Evolutionary conservation across 2,888 invertebrate genomes (phyloP).

Genomic region (Leucophenga montana): DNA sequence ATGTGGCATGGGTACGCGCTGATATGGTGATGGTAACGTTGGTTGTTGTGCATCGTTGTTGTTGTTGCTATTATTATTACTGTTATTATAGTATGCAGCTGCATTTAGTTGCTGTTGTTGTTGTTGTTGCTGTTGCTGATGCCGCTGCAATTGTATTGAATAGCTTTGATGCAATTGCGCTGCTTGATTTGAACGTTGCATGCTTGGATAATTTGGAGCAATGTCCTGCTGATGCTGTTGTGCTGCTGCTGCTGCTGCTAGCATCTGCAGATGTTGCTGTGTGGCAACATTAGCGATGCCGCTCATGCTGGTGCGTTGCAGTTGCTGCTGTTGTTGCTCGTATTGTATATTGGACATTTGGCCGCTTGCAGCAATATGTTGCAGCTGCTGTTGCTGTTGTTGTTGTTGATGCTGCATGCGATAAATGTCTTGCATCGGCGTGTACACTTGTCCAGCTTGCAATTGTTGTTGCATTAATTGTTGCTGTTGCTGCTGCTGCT

Average conservation of each 20-base stretch:
- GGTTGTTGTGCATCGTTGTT: constrained; percentile 39
- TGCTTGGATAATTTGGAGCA: constrained; percentile 50
- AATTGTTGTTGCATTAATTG: constrained; percentile 45
- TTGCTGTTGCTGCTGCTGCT: constrained; percentile 60
- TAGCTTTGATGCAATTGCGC: constrained; percentile 57
- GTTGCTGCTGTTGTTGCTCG: constrained; percentile 52
- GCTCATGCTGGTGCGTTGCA: constrained; percentile 70
- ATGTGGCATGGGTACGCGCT: constrained; percentile 78
- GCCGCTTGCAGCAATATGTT: constrained; percentile 37
- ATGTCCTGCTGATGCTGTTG: constrained; percentile 55
- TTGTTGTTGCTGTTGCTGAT: constrained; percentile 53
- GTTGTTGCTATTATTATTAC: constrained; percentile 61
- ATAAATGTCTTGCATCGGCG: constrained; percentile 67
- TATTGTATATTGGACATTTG: constrained; percentile 35
- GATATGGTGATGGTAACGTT: constrained; percentile 74
- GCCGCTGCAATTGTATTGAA: constrained; percentile 60
- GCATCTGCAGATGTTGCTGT: constrained; percentile 68
- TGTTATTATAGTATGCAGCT: constrained; percentile 61
- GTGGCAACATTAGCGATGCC: constrained; percentile 68
- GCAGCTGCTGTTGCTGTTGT: constrained; percentile 14
- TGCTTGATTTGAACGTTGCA: constrained; percentile 43
- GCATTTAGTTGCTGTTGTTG: constrained; percentile 54
- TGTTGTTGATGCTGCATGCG: constrained; percentile 71
- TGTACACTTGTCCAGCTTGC: constrained; percentile 63
- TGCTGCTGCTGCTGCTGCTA: constrained; percentile 57